Evolutionary conservation across 1,140 invertebrate genomes (phyloP).

Genomic region (Diploscapter pachys): DNA sequence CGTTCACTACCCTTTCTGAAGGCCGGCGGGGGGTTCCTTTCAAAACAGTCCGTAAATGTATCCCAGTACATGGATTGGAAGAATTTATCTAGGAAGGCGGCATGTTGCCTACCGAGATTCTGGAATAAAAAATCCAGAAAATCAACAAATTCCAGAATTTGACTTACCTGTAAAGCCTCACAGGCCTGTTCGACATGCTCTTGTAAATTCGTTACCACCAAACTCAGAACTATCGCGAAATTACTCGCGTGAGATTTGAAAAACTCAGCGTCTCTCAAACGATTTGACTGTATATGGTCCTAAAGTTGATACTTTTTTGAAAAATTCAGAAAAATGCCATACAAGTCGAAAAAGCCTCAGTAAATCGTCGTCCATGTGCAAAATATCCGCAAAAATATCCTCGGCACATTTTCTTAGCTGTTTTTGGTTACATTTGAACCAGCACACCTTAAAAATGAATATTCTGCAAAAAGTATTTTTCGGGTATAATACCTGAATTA

Average conservation of each 20-base stretch:
- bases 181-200: conserved; percentile 29
- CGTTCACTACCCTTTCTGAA: conserved; percentile 27
- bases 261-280: conserved; percentile 21
- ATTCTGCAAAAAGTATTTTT: no score
- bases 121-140: conserved; percentile 6
- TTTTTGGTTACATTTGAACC: conserved; percentile 31
- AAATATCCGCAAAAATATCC: conserved; percentile 31
- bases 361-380: conserved; percentile 24
- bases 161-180: conserved; percentile 29
- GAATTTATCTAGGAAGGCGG: conserved; percentile 7
- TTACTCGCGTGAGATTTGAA: conserved; percentile 33
- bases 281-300: conserved; percentile 14
- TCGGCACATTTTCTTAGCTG: conserved; percentile 22
- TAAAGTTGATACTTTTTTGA: neutral
- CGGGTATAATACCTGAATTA: conserved; percentile 10
- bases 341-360: conserved; percentile 16
- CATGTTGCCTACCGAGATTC: conserved; percentile 29
- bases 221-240: conserved; percentile 29
- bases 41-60: conserved; percentile 35
- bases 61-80: conserved; percentile 36
- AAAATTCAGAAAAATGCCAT: neutral
- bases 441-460: neutral
- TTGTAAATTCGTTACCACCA: conserved; percentile 29
- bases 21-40: conserved; percentile 29
- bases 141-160: neutral